Conservation (phyloP, 2,113 vertebrate species). For the Aldabrachelys gigantea region DNA sequence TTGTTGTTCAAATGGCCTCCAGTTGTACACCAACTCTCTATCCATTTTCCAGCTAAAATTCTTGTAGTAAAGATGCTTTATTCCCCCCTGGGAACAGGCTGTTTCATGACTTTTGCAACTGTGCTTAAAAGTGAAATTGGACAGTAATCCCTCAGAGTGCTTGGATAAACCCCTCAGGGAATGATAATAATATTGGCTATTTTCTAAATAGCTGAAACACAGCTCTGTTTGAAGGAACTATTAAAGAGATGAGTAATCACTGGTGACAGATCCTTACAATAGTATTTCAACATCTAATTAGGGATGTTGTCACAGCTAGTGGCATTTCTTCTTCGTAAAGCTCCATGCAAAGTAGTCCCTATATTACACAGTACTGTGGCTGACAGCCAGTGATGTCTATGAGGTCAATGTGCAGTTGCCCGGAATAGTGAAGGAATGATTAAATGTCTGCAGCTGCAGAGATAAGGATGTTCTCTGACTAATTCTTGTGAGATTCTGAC, state of each 20-base stretch:
- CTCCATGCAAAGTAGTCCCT: slow-evolving; percentile 42
- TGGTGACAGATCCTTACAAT: slow-evolving; percentile 67
- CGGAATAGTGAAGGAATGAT: slow-evolving; percentile 60
- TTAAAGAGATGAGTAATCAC: slow-evolving; percentile 66
- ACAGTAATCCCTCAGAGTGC: slow-evolving; percentile 57
- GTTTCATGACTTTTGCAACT: slow-evolving; percentile 50
- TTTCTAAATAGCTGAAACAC: slow-evolving; percentile 70
- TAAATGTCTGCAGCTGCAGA: slow-evolving; percentile 38
- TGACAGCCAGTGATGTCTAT: slow-evolving; percentile 46
- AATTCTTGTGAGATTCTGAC: slow-evolving; percentile 58
- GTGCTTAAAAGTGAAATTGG: slow-evolving; percentile 56
- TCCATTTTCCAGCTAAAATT: neutral
- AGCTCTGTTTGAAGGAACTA: slow-evolving; percentile 52
- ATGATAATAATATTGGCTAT: slow-evolving; percentile 57
- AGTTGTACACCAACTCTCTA: neutral
- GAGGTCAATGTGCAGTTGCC: slow-evolving; percentile 61
- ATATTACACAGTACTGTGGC: neutral
- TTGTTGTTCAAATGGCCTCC: slow-evolving; percentile 33
- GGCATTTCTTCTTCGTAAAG: slow-evolving; percentile 32
- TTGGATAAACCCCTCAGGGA: slow-evolving; percentile 55
- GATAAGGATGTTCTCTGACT: slow-evolving; percentile 46
- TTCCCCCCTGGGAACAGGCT: slow-evolving; percentile 32
- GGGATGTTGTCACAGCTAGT: slow-evolving; percentile 63
- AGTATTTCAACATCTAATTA: slow-evolving; percentile 74
- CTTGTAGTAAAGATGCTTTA: slow-evolving; percentile 34